Evolutionary conservation across 2,888 invertebrate species (phyloP).

Genomic region (Acanthosepion lycidas): DNA sequence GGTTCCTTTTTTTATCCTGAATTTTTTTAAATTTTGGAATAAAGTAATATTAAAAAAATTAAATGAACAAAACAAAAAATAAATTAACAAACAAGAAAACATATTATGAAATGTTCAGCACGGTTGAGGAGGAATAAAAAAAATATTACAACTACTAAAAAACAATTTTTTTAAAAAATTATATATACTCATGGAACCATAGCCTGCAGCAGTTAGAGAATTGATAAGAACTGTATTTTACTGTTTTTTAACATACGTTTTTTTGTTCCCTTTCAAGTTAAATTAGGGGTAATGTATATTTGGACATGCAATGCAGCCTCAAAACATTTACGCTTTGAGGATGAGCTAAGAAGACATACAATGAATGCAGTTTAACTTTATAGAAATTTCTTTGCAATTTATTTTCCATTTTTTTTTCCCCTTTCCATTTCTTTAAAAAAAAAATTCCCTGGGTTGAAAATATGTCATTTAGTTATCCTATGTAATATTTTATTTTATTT

Average conservation of each 20-base stretch:
- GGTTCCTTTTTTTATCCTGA: not conserved
- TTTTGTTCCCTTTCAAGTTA: slow-evolving; percentile 33
- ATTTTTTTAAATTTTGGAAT: not conserved
- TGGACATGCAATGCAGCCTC: slow-evolving; percentile 33
- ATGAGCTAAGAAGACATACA: not conserved
- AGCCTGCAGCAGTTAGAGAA: not conserved
- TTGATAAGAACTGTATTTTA: slow-evolving; percentile 3
- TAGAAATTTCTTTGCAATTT: not conserved
- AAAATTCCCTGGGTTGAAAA: not conserved
- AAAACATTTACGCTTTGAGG: slow-evolving; percentile 33
- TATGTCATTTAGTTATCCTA: slow-evolving; percentile 20
- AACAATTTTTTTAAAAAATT: not conserved
- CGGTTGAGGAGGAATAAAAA: not conserved
- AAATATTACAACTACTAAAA: not conserved
- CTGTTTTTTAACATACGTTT: not conserved
- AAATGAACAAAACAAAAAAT: not conserved
- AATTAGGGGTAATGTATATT: slow-evolving; percentile 33
- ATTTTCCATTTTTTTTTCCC: not conserved
- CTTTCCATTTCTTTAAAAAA: not conserved
- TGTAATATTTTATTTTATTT: not conserved
- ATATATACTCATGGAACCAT: slow-evolving; percentile 33
- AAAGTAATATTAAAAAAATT: not conserved
- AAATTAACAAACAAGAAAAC: not conserved
- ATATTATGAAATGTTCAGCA: not conserved
- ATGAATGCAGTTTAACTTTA: slow-evolving; percentile 33